Base-by-base conservation (phyloP, 2,888 invertebrate species). In the Argyresthia goedartella region DNA sequence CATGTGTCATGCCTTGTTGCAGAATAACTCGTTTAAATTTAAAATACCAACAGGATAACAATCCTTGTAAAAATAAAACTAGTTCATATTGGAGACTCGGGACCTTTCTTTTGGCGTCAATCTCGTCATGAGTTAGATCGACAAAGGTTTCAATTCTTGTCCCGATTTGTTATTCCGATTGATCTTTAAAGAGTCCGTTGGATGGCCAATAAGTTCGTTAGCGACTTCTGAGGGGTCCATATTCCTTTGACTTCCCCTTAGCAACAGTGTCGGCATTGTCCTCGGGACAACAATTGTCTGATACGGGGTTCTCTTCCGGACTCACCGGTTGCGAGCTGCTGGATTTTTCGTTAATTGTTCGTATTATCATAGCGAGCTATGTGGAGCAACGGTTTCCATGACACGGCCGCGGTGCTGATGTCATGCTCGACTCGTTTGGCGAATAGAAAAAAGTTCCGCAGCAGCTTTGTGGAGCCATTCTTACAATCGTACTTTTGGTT, bases 271-370 rank as follows among this genome's bases (percentile, higher is more conserved):
- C 25, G 25, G 10, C 13, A 43, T 44, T 50, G 34, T 50, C 10
- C 34, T 14, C 13, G 43, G 2, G 33, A n/a, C 35, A 36, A 48
- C 35, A 25, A 50, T 33, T 43, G 44, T 50, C 33, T n/a, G 14
- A 43, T 43, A 50, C 34, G 34, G 25, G 44, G 42, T 50, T 43
- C 34, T 39, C 50, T 50, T 50, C 43, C 50, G 43, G 50, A 34
- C 42, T 42, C 50, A 50, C 50, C 50, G 50, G 50, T 50, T 36
- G 36, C 36, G 48, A 58, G 57, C 55, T 56, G 55, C 60, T 54
- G 3, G 25, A 25, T 62, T 65, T 61, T 65, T 64, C 60, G 59
- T 59, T 63, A 58, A 71, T 74, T 73, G 69, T 74, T 69, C 59
- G 57, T 57, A 57, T 47, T 46, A 46, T 49, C 53, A 50, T 41